Evolutionary conservation across 1,140 invertebrate species (phyloP).

Genomic region (Thalassaphorura encarpata): DNA sequence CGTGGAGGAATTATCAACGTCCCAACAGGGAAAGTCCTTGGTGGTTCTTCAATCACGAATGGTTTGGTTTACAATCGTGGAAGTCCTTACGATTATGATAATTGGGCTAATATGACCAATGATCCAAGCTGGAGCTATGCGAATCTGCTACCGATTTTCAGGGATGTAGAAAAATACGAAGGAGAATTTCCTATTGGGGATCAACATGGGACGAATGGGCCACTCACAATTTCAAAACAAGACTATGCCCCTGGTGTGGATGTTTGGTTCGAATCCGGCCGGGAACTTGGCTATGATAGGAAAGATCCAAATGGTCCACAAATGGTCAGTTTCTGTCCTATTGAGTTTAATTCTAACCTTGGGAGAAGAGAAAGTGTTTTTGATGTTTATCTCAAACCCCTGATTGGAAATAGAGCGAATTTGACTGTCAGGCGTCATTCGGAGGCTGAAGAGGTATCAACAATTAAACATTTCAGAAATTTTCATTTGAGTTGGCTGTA

Average conservation of each 20-base stretch:
- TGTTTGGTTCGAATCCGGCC: background rate
- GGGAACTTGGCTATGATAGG: background rate
- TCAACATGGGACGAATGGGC: background rate
- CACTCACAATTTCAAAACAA: background rate
- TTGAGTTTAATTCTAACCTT: conserved; percentile 51
- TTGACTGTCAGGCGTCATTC: too few species aligned
- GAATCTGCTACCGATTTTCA: conserved; percentile 37
- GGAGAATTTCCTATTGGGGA: background rate
- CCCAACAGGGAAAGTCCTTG: conserved; percentile 54
- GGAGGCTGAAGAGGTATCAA: too few species aligned
- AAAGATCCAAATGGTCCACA: too few species aligned
- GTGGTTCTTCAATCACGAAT: conserved; percentile 70
- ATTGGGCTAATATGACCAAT: conserved; percentile 44
- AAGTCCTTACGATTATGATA: conserved; percentile 60
- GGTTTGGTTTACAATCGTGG: conserved; percentile 75
- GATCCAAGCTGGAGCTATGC: conserved; percentile 46
- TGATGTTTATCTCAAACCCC: conserved; percentile 57
- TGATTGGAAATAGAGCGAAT: conserved; percentile 49
- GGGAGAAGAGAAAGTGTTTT: conserved; percentile 62
- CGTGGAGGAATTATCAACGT: background rate
- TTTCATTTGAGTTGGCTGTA: too few species aligned
- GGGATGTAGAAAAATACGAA: conserved; percentile 31
- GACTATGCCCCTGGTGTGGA: background rate
- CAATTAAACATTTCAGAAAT: too few species aligned
- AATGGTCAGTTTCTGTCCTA: too few species aligned